phyloP scores from a whole-genome alignment of 2,113 vertebrate genomes.

The Xenus cinereus region DNA sequence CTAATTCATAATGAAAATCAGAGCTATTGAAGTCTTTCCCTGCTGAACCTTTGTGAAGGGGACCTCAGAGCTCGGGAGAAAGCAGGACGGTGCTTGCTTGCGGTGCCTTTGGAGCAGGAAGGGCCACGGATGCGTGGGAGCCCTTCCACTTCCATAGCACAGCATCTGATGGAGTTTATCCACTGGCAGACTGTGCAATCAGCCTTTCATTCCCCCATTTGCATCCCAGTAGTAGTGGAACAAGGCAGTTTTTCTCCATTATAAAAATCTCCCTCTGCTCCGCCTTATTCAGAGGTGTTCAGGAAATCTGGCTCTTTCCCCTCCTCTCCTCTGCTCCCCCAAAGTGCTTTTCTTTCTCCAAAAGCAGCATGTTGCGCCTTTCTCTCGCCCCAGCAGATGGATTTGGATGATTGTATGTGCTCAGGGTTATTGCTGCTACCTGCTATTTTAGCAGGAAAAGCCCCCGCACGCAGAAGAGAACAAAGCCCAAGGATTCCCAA shows the following conservation, averaged over 20 bases:
- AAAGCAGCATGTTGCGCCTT: neutral
- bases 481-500: constrained; percentile 14
- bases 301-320: neutral
- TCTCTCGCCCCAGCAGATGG: neutral
- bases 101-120: neutral
- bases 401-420: neutral
- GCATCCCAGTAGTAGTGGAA: neutral
- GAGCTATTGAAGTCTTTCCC: neutral
- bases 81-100: neutral
- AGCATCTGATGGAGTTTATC: neutral
- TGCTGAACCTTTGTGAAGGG: neutral
- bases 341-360: neutral
- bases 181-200: neutral
- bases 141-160: neutral
- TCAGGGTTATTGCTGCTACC: constrained; percentile 1
- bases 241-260: neutral
- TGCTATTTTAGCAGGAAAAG: constrained; percentile 27
- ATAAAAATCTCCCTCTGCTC: neutral
- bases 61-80: neutral
- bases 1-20: neutral
- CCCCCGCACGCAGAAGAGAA: neutral
- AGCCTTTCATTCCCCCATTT: neutral
- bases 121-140: accelerated
- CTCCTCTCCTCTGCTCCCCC: neutral
- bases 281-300: neutral